Evolutionary conservation across 2,113 vertebrate species (phyloP).

Genomic region (Pteronura brasiliensis): DNA sequence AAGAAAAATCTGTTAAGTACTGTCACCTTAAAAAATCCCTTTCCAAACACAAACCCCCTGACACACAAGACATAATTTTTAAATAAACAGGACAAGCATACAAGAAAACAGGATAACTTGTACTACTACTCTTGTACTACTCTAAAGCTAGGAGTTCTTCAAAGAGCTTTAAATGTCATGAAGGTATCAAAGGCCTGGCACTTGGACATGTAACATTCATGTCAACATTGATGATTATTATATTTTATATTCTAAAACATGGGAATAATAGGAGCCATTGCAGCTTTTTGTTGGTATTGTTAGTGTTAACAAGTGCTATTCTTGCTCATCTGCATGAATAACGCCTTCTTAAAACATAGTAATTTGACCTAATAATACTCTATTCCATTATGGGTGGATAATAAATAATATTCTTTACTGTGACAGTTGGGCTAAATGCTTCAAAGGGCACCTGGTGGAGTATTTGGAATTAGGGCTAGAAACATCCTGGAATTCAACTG

Average conservation of each 20-base stretch:
- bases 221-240: neutral
- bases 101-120: neutral
- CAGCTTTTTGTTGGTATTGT: neutral
- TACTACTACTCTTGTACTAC: neutral
- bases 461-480: neutral
- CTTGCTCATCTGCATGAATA: neutral
- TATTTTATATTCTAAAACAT: neutral
- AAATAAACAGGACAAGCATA: neutral
- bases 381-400: neutral
- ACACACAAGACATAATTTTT: neutral
- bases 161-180: neutral
- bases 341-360: conserved; percentile 3
- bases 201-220: neutral
- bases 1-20: neutral
- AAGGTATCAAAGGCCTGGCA: neutral
- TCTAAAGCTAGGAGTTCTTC: neutral
- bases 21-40: neutral
- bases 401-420: neutral
- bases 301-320: neutral
- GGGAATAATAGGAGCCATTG: neutral
- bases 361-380: neutral
- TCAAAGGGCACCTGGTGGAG: neutral
- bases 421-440: neutral
- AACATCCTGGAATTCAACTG: neutral
- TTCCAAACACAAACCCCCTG: neutral